Percentiles rank a stretch among this genome's conserved stretches.
Evolutionary conservation across 1,140 invertebrate species (phyloP).

Genomic region (Cherax quadricarinatus): DNA sequence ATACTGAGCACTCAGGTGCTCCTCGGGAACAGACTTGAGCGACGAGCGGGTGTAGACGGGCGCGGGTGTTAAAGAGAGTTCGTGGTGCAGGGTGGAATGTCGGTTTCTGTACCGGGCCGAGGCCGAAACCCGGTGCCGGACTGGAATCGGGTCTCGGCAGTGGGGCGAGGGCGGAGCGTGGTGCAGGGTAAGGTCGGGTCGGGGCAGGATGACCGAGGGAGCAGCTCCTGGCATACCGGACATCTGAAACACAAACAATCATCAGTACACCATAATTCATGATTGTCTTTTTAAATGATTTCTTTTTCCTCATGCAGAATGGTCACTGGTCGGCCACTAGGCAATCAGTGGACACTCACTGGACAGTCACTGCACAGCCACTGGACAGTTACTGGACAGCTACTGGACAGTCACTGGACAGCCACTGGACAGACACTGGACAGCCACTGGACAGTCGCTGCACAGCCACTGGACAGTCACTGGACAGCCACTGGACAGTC

Average conservation of each 20-base stretch:
- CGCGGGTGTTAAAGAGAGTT: no score
- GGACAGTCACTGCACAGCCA: no score
- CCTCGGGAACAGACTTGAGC: background rate
- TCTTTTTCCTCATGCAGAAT: no score
- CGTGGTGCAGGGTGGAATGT: background rate
- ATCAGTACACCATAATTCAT: background rate
- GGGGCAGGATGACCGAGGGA: constrained; percentile 41
- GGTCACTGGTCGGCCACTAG: no score
- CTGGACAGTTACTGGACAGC: no score
- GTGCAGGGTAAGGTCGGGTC: constrained; percentile 62
- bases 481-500: no score
- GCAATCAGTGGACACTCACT: no score
- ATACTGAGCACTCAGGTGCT: background rate
- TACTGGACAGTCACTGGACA: no score
- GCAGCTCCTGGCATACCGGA: constrained; percentile 47
- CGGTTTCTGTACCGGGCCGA: background rate
- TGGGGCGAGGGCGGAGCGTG: constrained; percentile 44
- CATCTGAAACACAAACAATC: background rate
- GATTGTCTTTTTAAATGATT: no score
- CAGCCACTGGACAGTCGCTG: no score
- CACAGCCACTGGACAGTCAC: no score
- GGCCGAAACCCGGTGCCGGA: constrained; percentile 49
- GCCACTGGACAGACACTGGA: no score
- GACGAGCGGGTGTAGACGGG: background rate
- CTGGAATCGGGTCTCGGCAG: background rate